Evolutionary conservation across 1,140 invertebrate species (phyloP).

Genomic region (Macrocentrus cingulum): DNA sequence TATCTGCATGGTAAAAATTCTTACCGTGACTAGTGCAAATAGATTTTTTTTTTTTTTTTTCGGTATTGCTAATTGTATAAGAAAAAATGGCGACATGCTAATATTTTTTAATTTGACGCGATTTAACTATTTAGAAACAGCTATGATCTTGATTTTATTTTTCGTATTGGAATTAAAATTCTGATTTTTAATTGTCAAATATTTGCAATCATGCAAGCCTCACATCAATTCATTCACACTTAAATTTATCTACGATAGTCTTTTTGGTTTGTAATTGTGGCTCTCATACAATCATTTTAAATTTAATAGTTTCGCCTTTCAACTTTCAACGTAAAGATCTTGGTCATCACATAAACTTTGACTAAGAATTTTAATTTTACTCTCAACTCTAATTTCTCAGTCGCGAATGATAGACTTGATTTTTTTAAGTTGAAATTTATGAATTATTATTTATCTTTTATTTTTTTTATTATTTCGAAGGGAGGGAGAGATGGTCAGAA

Average conservation of each 20-base stretch:
- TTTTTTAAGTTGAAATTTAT: not conserved
- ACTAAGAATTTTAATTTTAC: constrained; percentile 4
- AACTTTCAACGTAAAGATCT: constrained; percentile 25
- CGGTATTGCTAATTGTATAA: not conserved
- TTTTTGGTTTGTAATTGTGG: constrained; percentile 21
- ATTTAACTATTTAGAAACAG: not conserved
- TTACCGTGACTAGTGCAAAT: not conserved
- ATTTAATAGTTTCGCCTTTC: too few species aligned
- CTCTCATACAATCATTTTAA: not conserved
- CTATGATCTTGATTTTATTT: not conserved
- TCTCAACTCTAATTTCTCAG: too few species aligned
- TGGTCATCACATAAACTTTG: constrained; percentile 36
- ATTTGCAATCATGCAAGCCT: not conserved
- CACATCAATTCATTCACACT: not conserved
- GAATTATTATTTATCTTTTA: too few species aligned
- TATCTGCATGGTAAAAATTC: not conserved
- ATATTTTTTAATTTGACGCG: not conserved
- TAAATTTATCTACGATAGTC: constrained; percentile 42
- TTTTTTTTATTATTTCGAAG: constrained; percentile 8
- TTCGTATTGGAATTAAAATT: not conserved
- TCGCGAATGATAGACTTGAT: not conserved
- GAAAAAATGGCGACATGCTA: not conserved
- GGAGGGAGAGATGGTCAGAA: too few species aligned
- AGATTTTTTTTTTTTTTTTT: too few species aligned
- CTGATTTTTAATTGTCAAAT: constrained; percentile 2